These are phyloP conservation scores for Anguilla anguilla DNA, from an alignment of 2,797 vertebrate genomes.

Conservation along the genomic window DNA sequence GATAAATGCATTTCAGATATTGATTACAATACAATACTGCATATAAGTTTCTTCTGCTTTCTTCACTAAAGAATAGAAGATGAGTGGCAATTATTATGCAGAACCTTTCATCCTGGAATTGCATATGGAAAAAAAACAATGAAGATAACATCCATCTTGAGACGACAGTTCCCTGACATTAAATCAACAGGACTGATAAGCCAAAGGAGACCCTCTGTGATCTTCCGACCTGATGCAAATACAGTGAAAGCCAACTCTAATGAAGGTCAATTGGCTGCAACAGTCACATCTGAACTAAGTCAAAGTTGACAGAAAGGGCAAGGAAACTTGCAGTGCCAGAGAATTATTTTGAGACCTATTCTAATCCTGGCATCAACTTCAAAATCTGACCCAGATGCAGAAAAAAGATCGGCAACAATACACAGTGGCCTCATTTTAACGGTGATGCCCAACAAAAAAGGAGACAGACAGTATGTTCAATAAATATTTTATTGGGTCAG, in stretches of 20 bases:
- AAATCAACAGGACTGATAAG: slow-evolving; percentile 33
- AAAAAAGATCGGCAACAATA: not conserved
- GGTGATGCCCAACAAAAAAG: not conserved
- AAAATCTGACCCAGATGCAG: slow-evolving; percentile 22
- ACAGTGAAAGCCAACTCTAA: not conserved
- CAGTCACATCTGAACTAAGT: slow-evolving; percentile 33
- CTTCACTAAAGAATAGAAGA: slow-evolving; percentile 10
- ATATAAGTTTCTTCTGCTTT: not conserved
- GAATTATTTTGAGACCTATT: not conserved
- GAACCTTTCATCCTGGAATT: slow-evolving; percentile 14
- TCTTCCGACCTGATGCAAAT: not conserved
- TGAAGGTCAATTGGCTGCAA: slow-evolving; percentile 34
- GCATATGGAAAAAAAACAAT: not conserved
- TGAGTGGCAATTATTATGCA: slow-evolving; percentile 10
- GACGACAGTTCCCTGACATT: slow-evolving; percentile 29
- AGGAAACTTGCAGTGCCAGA: not conserved
- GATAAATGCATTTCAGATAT: not conserved
- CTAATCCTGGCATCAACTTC: slow-evolving; percentile 16
- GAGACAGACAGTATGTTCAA: not conserved
- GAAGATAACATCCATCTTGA: slow-evolving; percentile 5
- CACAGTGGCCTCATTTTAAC: slow-evolving; percentile 14
- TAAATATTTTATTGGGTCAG: slow-evolving; percentile 8
- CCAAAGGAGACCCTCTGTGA: slow-evolving; percentile 6
- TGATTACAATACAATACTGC: not conserved
- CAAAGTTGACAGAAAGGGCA: slow-evolving; percentile 40